phyloP scores from a whole-genome alignment of 2,113 vertebrate species.

The Crotalus horridus region DNA sequence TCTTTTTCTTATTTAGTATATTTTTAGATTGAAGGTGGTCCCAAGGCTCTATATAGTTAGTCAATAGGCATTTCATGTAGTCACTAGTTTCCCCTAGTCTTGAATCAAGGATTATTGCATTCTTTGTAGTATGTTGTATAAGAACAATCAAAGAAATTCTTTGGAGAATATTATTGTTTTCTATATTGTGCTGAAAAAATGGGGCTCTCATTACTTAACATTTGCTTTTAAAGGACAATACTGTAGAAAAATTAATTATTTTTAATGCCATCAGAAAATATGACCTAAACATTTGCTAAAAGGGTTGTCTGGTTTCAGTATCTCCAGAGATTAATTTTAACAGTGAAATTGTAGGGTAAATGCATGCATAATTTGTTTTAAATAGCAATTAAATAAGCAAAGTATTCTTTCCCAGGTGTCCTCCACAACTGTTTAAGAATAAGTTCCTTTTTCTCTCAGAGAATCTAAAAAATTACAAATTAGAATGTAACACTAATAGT shows the following conservation, averaged over 20 bases:
- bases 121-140: background rate
- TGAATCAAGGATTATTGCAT: background rate
- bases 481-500: background rate
- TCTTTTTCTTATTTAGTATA: background rate
- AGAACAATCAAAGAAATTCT: background rate
- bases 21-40: background rate
- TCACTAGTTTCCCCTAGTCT: background rate
- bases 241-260: background rate
- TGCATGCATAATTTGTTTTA: background rate
- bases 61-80: background rate
- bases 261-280: background rate
- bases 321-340: background rate
- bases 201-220: background rate
- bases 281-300: background rate
- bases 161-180: background rate
- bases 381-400: background rate
- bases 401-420: background rate
- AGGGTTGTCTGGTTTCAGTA: background rate
- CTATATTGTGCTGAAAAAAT: background rate
- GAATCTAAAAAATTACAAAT: background rate
- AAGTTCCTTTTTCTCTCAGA: background rate
- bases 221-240: background rate
- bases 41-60: background rate
- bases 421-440: background rate
- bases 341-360: background rate